Percentiles rank a stretch among this genome's conserved stretches.
These are phyloP conservation scores for Sardina pilchardus DNA, from an alignment of 2,113 vertebrate genomes.

Conservation along the genomic window DNA sequence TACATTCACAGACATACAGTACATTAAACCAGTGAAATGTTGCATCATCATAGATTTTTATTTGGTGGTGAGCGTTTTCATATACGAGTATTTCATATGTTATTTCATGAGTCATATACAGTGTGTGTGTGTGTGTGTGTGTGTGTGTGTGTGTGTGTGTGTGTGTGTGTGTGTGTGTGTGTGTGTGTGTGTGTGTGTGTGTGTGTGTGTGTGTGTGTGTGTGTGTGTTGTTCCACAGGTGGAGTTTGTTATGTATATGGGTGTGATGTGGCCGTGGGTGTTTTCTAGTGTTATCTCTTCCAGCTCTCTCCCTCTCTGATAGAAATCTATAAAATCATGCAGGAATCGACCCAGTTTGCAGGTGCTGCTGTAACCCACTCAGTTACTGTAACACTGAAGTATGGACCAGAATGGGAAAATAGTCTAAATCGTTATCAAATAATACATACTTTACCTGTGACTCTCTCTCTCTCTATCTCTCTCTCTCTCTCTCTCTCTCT, in stretches of 20 bases:
- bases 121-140: not conserved
- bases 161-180: not conserved
- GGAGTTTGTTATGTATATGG: not conserved
- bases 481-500: too few species aligned
- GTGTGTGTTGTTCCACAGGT: not conserved
- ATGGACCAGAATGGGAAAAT: conserved; percentile 31
- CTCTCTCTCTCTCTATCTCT: too few species aligned
- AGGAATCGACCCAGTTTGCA: conserved; percentile 37
- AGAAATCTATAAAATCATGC: conserved; percentile 21
- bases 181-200: not conserved
- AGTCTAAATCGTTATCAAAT: conserved; percentile 34
- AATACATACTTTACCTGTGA: conserved; percentile 20
- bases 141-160: too few species aligned
- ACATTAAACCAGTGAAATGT: not conserved
- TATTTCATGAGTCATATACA: not conserved
- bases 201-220: not conserved
- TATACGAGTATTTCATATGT: not conserved
- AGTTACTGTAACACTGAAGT: conserved; percentile 16
- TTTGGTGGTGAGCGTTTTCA: not conserved
- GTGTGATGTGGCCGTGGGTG: not conserved
- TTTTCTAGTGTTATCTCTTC: not conserved
- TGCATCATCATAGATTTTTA: not conserved
- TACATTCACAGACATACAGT: not conserved
- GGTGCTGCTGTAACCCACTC: conserved; percentile 21
- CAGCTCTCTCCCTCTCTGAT: not conserved